phyloP scores from a whole-genome alignment of 2,888 invertebrate genomes.

The Aporophyla lueneburgensis region DNA sequence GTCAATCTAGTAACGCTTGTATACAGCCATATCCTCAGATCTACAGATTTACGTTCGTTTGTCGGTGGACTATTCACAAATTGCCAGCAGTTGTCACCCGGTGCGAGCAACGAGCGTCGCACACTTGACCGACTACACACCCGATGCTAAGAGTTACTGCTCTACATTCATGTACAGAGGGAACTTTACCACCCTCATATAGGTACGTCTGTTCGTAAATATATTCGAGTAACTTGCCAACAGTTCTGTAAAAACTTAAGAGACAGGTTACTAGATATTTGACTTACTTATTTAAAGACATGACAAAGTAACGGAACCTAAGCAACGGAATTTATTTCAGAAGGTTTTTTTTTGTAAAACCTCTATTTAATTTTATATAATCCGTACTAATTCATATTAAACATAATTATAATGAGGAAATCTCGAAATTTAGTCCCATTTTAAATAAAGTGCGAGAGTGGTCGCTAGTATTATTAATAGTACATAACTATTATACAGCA shows the following conservation, averaged over 20 bases:
- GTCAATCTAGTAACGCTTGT: neutral
- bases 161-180: conserved; percentile 5
- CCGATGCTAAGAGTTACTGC: conserved; percentile 6
- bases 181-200: neutral
- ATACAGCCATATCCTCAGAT: conserved; percentile 23
- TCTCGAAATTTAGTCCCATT: neutral
- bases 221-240: neutral
- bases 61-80: conserved; percentile 27
- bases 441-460: neutral
- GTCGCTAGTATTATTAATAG: neutral
- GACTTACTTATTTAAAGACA: neutral
- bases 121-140: conserved; percentile 38
- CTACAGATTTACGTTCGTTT: conserved; percentile 18
- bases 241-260: neutral
- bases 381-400: neutral
- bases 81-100: conserved; percentile 37
- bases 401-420: neutral
- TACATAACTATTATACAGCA: no score
- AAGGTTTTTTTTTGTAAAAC: no score
- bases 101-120: conserved; percentile 16
- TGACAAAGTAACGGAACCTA: neutral
- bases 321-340: no score
- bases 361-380: neutral
- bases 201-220: neutral
- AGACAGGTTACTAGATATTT: neutral